Base-by-base conservation (phyloP, 2,113 vertebrate species). In the Thymallus thymallus region DNA sequence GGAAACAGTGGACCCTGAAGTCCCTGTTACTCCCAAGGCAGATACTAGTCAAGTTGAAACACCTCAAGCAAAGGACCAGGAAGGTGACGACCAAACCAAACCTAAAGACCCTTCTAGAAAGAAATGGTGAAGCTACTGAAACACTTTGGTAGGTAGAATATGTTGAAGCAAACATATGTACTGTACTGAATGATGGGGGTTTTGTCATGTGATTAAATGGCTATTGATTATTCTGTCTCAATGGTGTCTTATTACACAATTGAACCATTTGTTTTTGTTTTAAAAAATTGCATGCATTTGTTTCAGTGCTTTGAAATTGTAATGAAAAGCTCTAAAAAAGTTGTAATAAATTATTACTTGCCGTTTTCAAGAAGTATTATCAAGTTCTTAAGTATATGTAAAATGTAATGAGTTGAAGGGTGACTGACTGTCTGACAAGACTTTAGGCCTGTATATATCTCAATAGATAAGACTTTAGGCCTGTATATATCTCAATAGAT, bases 11-110 rank as follows among this genome's bases (percentile, higher is more conserved):
- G 32, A 16, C 65, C 32, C 32, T 35, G 65, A 32, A 67, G 45
- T 32, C 22, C 68, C 68, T 55, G 69, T 23, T 16, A 29, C 51
- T 29, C 46, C 76, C 35, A 68, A 68, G 68, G 30, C 24, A 9
- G 60, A 78, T 26, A 20, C 63, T 10, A 23, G 72, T 4, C 55
- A 73, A 26, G 51, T 29, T 5, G 68, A 68, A 24, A 74, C 80
- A 5, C 56, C 73, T n/a, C 22, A 56, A 7, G 29, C 20, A 67
- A 64, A 65, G 13, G 60, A 68, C 35, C 72, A 61, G 60, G 69
- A 35, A 9, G 30, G 68, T 41, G 74, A 71, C 16, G n/a, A 45
- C 55, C 16, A 20, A 60, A 22, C 69, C 20, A 75, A 75, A 69
- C 22, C 46, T 5, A 60, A 64, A 7, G 51, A 68, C 20, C 56